phyloP scores from a whole-genome alignment of 2,888 invertebrate species.

The Philonicus albiceps region DNA sequence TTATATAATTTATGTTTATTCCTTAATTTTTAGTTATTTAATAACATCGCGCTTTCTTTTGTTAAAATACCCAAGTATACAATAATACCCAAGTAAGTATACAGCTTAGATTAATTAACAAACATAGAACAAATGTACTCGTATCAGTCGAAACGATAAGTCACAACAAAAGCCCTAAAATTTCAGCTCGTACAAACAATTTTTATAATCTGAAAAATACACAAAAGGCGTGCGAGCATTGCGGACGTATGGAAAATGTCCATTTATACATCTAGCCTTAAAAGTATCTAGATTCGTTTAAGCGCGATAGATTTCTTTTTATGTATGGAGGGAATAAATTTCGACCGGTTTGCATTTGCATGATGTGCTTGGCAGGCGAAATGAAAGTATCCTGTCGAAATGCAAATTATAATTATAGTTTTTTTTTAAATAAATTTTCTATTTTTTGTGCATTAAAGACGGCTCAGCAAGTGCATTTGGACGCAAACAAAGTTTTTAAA shows the following conservation, averaged over 20 bases:
- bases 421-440: neutral
- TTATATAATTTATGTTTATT: constrained; percentile 33
- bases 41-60: constrained; percentile 35
- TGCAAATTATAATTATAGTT: neutral
- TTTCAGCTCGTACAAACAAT: neutral
- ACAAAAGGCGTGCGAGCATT: neutral
- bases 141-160: constrained; percentile 1
- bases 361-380: neutral
- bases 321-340: constrained; percentile 41
- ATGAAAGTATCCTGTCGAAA: neutral
- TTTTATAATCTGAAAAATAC: neutral
- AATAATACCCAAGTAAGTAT: constrained; percentile 24
- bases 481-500: neutral
- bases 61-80: constrained; percentile 34
- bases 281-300: neutral
- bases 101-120: constrained; percentile 18
- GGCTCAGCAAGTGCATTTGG: neutral
- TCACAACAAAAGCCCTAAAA: neutral
- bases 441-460: neutral
- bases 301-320: constrained; percentile 30
- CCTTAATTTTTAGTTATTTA: constrained; percentile 25
- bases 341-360: constrained; percentile 6
- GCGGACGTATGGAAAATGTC: neutral
- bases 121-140: neutral
- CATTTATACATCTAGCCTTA: neutral